A percentile compares a stretch with the other conserved stretches of the same genome.
phyloP scores from a whole-genome alignment of 2,113 vertebrate genomes.

The Lepus timidus region DNA sequence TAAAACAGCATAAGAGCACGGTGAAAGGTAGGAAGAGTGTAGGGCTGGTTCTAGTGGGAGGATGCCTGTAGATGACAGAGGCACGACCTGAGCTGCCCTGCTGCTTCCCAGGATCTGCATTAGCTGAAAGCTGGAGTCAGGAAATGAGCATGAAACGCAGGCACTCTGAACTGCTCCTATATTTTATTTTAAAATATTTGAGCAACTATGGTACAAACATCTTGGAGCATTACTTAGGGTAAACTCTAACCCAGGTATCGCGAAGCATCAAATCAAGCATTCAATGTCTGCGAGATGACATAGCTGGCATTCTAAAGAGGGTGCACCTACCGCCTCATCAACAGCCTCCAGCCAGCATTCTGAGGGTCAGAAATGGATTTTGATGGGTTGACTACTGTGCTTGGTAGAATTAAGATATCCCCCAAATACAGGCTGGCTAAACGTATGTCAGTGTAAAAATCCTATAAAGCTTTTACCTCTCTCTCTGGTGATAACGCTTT shows the following conservation, averaged over 20 bases:
- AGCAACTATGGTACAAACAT: not conserved
- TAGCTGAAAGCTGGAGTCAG: too few species aligned
- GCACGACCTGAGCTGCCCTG: too few species aligned
- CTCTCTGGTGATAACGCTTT: not conserved
- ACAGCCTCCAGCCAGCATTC: not conserved
- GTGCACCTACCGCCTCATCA: not conserved
- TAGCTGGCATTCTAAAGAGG: not conserved
- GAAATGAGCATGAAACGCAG: too few species aligned
- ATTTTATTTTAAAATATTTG: not conserved
- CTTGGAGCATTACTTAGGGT: not conserved
- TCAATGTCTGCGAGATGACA: not conserved
- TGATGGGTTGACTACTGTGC: not conserved
- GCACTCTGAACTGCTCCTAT: too few species aligned
- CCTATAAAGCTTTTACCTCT: not conserved
- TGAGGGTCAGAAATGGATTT: not conserved
- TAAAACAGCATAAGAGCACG: not conserved
- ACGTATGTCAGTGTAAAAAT: not conserved
- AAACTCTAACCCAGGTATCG: not conserved
- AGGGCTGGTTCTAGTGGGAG: not conserved
- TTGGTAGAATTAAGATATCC: not conserved
- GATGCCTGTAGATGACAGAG: too few species aligned
- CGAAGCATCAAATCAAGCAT: not conserved
- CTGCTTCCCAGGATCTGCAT: too few species aligned
- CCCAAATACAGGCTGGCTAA: not conserved
- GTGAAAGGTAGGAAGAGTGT: not conserved